phyloP scores from a whole-genome alignment of 1,140 invertebrate species.

The Thereuonema tuberculata region DNA sequence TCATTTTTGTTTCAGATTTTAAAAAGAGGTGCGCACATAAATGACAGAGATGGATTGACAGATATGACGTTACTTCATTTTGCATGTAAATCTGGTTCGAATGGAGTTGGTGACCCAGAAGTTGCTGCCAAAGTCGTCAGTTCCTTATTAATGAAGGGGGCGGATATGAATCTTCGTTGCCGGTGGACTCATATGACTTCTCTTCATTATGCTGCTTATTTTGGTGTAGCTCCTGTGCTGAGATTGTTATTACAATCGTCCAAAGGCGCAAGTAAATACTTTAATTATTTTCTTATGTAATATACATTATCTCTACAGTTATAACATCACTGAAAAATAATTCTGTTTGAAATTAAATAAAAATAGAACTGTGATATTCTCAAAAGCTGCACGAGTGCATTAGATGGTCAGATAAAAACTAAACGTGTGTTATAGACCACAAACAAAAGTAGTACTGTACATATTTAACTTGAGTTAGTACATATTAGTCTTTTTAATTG shows the following conservation, averaged over 20 bases:
- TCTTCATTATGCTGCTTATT: constrained; percentile 42
- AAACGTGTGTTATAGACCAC: too few relatives aligned
- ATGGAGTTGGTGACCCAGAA: constrained; percentile 36
- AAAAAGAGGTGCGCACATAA: constrained; percentile 34
- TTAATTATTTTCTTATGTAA: too few relatives aligned
- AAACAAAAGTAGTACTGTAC: too few relatives aligned
- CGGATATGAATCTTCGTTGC: constrained; percentile 37
- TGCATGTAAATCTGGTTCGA: constrained; percentile 40
- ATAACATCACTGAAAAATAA: not conserved
- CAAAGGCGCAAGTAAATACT: constrained; percentile 26
- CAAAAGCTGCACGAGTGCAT: too few relatives aligned
- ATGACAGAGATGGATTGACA: constrained; percentile 41
- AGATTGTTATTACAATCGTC: constrained; percentile 30
- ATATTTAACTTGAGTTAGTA: too few relatives aligned
- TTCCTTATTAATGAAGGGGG: constrained; percentile 33
- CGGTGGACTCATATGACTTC: constrained; percentile 44
- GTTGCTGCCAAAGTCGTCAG: constrained; percentile 26
- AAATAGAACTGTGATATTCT: not conserved
- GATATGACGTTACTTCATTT: constrained; percentile 44
- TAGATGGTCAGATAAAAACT: too few relatives aligned
- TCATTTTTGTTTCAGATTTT: constrained; percentile 35
- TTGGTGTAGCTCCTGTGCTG: constrained; percentile 39
- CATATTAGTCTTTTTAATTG: constrained; percentile 4
- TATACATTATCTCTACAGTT: not conserved
- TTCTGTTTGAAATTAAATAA: constrained; percentile 12